phyloP scores from a whole-genome alignment of 2,113 vertebrate species.

The Quiscalus mexicanus region DNA sequence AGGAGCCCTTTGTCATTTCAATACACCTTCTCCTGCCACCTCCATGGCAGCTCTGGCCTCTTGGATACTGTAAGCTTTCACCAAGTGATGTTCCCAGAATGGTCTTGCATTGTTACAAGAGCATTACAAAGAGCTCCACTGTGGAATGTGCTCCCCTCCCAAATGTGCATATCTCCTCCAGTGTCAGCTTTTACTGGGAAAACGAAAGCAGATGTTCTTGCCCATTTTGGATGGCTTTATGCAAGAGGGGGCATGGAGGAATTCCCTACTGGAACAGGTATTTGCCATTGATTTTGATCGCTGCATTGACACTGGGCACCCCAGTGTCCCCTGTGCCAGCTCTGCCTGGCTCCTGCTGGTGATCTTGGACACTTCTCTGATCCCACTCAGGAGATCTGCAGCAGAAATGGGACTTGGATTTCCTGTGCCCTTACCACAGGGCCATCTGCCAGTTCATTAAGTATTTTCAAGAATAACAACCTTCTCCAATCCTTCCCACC shows the following conservation, averaged over 20 bases:
- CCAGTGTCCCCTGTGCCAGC: background rate
- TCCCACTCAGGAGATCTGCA: background rate
- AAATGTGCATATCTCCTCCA: background rate
- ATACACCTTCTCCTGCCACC: background rate
- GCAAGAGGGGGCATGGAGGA: background rate
- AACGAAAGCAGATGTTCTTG: constrained; percentile 60
- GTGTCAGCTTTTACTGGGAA: constrained; percentile 37
- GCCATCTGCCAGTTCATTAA: constrained; percentile 24
- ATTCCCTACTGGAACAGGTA: background rate
- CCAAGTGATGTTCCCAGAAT: background rate
- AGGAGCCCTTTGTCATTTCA: background rate
- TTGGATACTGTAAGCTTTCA: background rate
- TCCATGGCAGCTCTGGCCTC: background rate
- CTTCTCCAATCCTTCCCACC: background rate
- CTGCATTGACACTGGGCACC: background rate
- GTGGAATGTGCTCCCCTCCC: constrained; percentile 26
- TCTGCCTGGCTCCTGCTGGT: background rate
- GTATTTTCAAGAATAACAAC: background rate
- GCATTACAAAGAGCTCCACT: constrained; percentile 3
- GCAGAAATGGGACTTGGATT: background rate
- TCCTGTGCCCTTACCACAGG: background rate
- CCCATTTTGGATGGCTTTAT: constrained; percentile 14
- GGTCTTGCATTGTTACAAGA: background rate
- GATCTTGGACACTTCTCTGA: background rate
- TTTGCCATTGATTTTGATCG: background rate